These are phyloP conservation scores for Laodelphax striatellus DNA, from an alignment of 1,140 invertebrate genomes.

Conservation along the genomic window DNA sequence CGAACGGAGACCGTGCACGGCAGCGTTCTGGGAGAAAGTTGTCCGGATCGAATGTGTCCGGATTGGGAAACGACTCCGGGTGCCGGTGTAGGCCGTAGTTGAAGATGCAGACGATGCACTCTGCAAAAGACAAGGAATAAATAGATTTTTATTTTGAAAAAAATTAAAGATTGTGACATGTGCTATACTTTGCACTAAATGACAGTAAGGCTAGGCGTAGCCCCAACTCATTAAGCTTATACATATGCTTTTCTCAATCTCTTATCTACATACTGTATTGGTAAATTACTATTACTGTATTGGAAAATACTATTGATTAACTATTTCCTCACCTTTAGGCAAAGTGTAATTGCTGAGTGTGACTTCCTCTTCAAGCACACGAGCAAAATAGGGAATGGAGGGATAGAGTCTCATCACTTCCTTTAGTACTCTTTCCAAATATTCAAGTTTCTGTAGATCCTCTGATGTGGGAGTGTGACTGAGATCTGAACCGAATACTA, in stretches of 20 bases:
- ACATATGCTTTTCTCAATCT: too few relatives aligned
- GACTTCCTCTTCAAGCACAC: neutral
- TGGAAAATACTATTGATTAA: too few relatives aligned
- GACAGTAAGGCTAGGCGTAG: too few relatives aligned
- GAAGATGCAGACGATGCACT: too few relatives aligned
- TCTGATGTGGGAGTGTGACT: neutral
- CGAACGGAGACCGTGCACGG: conserved; percentile 32
- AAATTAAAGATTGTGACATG: too few relatives aligned
- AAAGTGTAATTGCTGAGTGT: neutral
- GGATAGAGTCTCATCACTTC: conserved; percentile 2
- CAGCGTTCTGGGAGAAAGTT: conserved; percentile 46
- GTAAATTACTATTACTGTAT: too few relatives aligned
- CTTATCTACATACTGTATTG: too few relatives aligned
- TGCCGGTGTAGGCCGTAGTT: conserved; percentile 37
- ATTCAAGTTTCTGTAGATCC: neutral
- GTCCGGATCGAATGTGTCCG: conserved; percentile 52
- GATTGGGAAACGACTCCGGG: conserved; percentile 39
- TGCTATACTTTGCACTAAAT: too few relatives aligned
- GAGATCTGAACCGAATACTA: neutral
- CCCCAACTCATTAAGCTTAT: too few relatives aligned
- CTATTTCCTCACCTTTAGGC: neutral
- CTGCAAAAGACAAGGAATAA: too few relatives aligned
- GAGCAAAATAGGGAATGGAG: neutral
- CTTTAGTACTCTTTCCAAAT: neutral
- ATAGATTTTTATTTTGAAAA: too few relatives aligned